Base-by-base conservation (phyloP, 2,888 invertebrate species). In the Antheraea yamamai region DNA sequence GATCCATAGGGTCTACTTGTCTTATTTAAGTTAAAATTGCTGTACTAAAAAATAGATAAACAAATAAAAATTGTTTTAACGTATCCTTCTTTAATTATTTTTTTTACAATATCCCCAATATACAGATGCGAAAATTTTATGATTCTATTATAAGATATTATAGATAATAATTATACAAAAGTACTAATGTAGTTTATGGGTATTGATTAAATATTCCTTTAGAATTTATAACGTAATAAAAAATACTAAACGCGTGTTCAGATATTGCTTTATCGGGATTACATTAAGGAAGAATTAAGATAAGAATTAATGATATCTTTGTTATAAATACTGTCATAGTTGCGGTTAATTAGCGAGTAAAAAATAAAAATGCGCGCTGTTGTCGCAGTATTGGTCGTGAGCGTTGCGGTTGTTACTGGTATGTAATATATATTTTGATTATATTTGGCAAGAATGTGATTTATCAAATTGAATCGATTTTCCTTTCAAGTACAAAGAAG, bases 401-500 rank as follows among this genome's bases (percentile, higher is more conserved):
- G 76, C 66, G 30, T 80, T 4, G 79, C 78, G 61, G 79, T 77
- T 18, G 80, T 79, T 4, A 61, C 77, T 68, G 82, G 82, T 81
- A 76, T 47, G 75, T 75, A 39, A 4, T 23, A 61, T 61, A 12
- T 58, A 58, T 58, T 58, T 58, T 3, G 1, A 47, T 61, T 61
- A 12, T n/a, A 61, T 61, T 12, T 4, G 3, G 3, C 6, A 8
- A 61, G 12, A 23, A 8, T 61, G 7, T 6, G 20, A 58, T n/a
- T 20, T 23, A 10, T 58, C n/a, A 58, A n/a, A n/a, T 58, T 23
- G n/a, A 58, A 10, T 6, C 6, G 58, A 8, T n/a, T 58, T 58
- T 58, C 7, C 7, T 58, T 8, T 10, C 6, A n/a, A 58, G 7
- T 58, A 7, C n/a, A 58, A 20, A 20, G 4, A 20, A 20, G 4